These are phyloP conservation scores for Orussus abietinus DNA, from an alignment of 1,140 invertebrate species.

Conservation along the genomic window DNA sequence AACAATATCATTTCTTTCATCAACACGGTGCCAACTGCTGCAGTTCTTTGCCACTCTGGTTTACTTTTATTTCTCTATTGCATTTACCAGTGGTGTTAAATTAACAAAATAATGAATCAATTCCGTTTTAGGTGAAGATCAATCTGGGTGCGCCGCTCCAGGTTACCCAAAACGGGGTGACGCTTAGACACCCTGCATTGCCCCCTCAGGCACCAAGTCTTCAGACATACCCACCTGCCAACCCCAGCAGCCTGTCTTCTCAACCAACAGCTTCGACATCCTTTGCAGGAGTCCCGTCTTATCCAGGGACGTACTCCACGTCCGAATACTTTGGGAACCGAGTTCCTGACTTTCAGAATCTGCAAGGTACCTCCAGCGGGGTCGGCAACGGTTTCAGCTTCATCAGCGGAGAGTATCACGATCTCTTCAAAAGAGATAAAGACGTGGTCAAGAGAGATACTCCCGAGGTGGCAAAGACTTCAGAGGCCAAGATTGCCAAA, in stretches of 20 bases:
- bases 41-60: too few species aligned
- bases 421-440: constrained; percentile 32
- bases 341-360: constrained; percentile 19
- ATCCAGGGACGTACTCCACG: neutral
- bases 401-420: constrained; percentile 33
- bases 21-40: too few species aligned
- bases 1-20: constrained; percentile 1
- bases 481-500: too few species aligned
- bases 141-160: constrained; percentile 44
- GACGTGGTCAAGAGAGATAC: constrained; percentile 18
- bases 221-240: constrained; percentile 36
- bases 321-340: constrained; percentile 26
- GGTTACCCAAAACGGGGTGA: constrained; percentile 41
- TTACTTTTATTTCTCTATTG: neutral
- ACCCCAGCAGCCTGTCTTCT: constrained; percentile 18
- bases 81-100: neutral
- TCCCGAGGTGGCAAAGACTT: neutral
- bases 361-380: constrained; percentile 12
- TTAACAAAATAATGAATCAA: neutral
- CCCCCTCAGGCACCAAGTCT: constrained; percentile 21
- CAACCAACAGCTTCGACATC: constrained; percentile 15
- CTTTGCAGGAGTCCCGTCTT: neutral
- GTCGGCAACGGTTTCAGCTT: constrained; percentile 29
- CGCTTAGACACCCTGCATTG: constrained; percentile 40
- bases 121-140: constrained; percentile 43